phyloP scores from a whole-genome alignment of 2,113 vertebrate species.

The Carollia perspicillata region DNA sequence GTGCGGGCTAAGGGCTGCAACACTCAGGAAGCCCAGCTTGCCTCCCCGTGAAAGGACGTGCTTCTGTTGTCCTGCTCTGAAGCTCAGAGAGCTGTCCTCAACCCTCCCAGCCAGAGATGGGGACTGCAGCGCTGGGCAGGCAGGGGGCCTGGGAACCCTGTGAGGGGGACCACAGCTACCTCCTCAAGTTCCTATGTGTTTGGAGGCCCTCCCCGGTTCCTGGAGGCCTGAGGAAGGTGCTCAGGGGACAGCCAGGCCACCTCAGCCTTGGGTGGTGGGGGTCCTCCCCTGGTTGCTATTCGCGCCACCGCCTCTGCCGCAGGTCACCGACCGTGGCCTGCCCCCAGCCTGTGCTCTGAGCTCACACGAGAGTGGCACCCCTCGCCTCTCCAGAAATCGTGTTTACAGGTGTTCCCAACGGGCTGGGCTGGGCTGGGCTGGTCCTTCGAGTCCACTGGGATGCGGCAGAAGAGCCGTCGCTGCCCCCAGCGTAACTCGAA shows the following conservation, averaged over 20 bases:
- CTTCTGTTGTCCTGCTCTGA: background rate
- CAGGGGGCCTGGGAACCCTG: fast-evolving
- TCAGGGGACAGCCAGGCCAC: background rate
- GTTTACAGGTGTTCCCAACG: conserved; percentile 29
- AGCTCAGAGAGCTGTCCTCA: background rate
- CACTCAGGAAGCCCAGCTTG: conserved; percentile 27
- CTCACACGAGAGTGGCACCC: background rate
- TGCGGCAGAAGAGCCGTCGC: background rate
- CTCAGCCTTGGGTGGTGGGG: background rate
- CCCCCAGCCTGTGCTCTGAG: background rate
- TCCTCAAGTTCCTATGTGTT: background rate
- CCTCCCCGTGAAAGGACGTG: background rate
- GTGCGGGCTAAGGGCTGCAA: background rate
- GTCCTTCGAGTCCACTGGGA: background rate
- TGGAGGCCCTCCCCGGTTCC: background rate
- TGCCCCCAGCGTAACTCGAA: background rate
- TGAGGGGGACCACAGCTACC: background rate
- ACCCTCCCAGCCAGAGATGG: background rate
- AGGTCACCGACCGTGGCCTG: background rate
- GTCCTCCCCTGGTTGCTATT: fast-evolving
- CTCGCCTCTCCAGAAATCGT: background rate
- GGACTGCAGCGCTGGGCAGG: background rate
- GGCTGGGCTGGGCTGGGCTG: background rate
- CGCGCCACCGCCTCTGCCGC: fast-evolving
- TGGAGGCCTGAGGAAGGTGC: background rate